Conservation (phyloP, 2,888 invertebrate species). For the Monoplex corrugatus region DNA sequence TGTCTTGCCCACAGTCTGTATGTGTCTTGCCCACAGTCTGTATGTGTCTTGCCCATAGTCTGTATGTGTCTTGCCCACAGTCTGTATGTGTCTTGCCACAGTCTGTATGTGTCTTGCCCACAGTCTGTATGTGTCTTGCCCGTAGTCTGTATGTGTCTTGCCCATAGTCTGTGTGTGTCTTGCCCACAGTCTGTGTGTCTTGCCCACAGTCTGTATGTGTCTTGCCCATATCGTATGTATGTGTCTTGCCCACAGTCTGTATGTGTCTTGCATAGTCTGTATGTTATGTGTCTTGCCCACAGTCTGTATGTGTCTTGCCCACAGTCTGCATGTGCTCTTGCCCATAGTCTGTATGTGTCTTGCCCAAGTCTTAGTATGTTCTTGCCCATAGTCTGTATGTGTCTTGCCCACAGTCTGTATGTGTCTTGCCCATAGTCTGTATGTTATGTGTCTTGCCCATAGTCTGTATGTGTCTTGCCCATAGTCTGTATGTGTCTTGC, state of each 20-base stretch:
- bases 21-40: too few relatives aligned
- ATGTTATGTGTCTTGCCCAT: too few relatives aligned
- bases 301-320: neutral
- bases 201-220: too few relatives aligned
- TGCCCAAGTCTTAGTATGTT: too few relatives aligned
- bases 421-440: neutral
- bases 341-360: too few relatives aligned
- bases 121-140: neutral
- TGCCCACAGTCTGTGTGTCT: too few relatives aligned
- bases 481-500: neutral
- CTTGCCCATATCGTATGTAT: neutral
- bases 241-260: too few relatives aligned
- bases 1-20: neutral
- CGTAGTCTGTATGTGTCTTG: neutral
- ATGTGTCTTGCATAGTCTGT: neutral
- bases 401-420: too few relatives aligned
- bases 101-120: neutral
- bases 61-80: too few relatives aligned
- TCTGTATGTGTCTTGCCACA: too few relatives aligned
- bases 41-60: neutral
- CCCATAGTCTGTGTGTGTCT: neutral
- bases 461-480: too few relatives aligned
- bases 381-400: neutral
- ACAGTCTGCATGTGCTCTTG: neutral
- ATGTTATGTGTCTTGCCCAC: too few relatives aligned